A percentile compares a stretch with the other conserved stretches of the same genome.
Evolutionary conservation across 2,797 vertebrate species (phyloP).

Genomic region (Takifugu ocellatus): DNA sequence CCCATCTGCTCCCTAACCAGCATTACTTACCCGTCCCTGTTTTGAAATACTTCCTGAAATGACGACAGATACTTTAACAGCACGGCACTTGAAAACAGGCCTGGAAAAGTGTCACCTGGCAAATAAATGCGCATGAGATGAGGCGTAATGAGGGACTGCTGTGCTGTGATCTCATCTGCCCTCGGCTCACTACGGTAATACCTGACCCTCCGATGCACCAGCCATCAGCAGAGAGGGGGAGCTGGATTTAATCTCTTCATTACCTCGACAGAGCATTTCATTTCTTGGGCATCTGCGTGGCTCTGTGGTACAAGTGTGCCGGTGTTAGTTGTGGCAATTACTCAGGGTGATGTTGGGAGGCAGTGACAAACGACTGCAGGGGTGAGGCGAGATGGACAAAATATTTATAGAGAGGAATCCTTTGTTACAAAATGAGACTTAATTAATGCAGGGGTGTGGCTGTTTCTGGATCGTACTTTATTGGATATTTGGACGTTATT

Average conservation of each 20-base stretch:
- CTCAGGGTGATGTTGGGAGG: constrained; percentile 58
- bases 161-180: constrained; percentile 35
- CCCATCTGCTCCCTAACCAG: no score
- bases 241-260: constrained; percentile 68
- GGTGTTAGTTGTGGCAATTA: constrained; percentile 57
- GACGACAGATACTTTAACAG: no score
- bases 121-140: constrained; percentile 4
- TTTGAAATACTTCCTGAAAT: no score
- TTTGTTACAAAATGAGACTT: constrained; percentile 19
- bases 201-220: constrained; percentile 30
- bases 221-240: constrained; percentile 30
- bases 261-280: constrained; percentile 57
- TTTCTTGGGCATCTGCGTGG: constrained; percentile 63
- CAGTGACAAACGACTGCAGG: constrained; percentile 45
- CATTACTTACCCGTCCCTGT: no score
- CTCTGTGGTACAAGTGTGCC: constrained; percentile 49
- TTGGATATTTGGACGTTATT: constrained; percentile 22
- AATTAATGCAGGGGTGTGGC: constrained; percentile 9
- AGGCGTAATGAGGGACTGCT: constrained; percentile 43
- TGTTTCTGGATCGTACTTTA: constrained; percentile 5
- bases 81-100: no score
- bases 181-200: constrained; percentile 53
- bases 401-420: constrained; percentile 9
- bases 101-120: no score
- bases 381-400: neutral